A percentile compares a stretch with the other conserved stretches of the same genome.
phyloP scores from a whole-genome alignment of 2,888 invertebrate species.

The Tachina lurida region DNA sequence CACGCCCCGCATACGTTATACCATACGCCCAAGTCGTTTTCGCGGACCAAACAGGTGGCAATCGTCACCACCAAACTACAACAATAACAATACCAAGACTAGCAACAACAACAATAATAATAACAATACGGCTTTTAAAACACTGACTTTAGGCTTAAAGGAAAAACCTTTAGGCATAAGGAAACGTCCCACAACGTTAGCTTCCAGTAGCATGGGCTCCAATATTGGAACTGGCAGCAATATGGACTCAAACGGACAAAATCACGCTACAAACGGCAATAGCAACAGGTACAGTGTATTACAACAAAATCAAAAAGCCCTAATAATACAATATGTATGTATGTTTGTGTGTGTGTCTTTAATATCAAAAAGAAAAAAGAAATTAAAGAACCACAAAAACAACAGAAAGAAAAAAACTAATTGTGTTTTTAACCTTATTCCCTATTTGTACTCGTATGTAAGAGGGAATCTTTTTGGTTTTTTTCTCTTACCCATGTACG shows the following conservation, averaged over 20 bases:
- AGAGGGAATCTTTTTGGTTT: constrained; percentile 12
- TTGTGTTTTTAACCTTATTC: constrained; percentile 58
- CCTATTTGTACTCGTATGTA: constrained; percentile 27
- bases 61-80: constrained; percentile 73
- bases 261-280: constrained; percentile 46
- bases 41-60: constrained; percentile 83
- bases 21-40: constrained; percentile 82
- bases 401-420: constrained; percentile 41
- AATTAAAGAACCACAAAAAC: constrained; percentile 19
- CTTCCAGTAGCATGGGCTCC: constrained; percentile 72
- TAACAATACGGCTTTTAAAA: constrained; percentile 78
- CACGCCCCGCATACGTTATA: constrained; percentile 78
- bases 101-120: constrained; percentile 78
- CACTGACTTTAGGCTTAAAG: constrained; percentile 79
- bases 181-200: constrained; percentile 74
- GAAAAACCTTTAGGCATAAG: constrained; percentile 67
- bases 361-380: constrained; percentile 21
- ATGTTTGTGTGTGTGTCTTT: constrained; percentile 22
- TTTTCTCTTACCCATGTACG: not conserved
- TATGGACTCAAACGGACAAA: constrained; percentile 76
- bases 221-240: constrained; percentile 74
- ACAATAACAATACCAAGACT: constrained; percentile 73
- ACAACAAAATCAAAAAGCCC: constrained; percentile 41
- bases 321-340: not conserved
- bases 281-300: constrained; percentile 78